Evolutionary conservation across 2,888 invertebrate species (phyloP).

Genomic region (Dasysyrphus albostriatus): DNA sequence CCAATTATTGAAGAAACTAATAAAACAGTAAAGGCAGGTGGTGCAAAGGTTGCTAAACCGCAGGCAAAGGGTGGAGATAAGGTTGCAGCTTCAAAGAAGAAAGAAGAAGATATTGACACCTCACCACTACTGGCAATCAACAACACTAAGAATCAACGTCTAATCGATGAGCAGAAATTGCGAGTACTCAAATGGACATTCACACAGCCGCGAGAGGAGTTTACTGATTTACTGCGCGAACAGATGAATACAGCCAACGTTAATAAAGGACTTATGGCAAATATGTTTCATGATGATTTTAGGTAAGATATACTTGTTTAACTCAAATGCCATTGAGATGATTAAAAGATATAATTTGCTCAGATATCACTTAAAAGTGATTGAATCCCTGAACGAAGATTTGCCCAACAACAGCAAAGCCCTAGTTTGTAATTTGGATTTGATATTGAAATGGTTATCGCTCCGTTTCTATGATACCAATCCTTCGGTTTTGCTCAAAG

Average conservation of each 20-base stretch:
- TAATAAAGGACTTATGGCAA: conserved; percentile 93
- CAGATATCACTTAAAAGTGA: conserved; percentile 97
- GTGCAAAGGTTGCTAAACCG: conserved; percentile 76
- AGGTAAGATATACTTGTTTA: conserved; percentile 84
- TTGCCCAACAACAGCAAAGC: conserved; percentile 91
- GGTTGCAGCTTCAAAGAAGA: conserved; percentile 87
- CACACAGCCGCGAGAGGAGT: conserved; percentile 95
- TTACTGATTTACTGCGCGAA: conserved; percentile 94
- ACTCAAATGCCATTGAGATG: not conserved
- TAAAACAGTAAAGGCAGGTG: conserved; percentile 82
- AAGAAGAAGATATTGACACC: conserved; percentile 93
- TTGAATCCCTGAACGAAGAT: conserved; percentile 95
- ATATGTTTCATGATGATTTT: conserved; percentile 98
- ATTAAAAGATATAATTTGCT: conserved; percentile 76
- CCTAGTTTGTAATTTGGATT: conserved; percentile 94
- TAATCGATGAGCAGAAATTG: conserved; percentile 96
- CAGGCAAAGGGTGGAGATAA: conserved; percentile 77
- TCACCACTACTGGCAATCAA: conserved; percentile 92
- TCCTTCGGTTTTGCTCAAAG: conserved; percentile 97
- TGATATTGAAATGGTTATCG: conserved; percentile 98
- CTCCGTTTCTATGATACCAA: conserved; percentile 99
- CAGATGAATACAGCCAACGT: conserved; percentile 95
- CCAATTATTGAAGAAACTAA: conserved; percentile 84
- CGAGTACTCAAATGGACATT: conserved; percentile 98
- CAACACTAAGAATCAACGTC: conserved; percentile 95